Evolutionary conservation across 2,113 vertebrate genomes (phyloP), one percentile per base, ranked within the genome.

Genomic region (Callionymus lyra): DNA sequence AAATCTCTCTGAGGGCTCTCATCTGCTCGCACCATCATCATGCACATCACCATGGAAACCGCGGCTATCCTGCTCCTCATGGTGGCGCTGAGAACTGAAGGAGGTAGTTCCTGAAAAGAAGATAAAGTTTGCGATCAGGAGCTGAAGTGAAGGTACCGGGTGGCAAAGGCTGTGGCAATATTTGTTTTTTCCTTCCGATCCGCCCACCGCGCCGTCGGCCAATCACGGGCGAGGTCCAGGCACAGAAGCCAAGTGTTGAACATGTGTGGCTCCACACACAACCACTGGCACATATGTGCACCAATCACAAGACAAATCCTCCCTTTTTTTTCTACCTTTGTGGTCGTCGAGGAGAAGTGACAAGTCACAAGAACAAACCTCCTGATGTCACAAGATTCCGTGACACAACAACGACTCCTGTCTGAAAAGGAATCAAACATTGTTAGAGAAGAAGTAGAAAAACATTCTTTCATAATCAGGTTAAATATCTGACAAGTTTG

Each of bases 1-100:
- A 87, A 86, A 38, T 85, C 84, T 42, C 39, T 81, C 72, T 84
- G 82, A 0, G 84, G 82, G 61, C 76, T 79, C 47, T 84, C 49
- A 9, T 76, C 65, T 6, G 77, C 76, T 0, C 53, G 48, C 12
- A 47, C 53, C 45, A 45, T 52, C 41, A 53, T 56, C 47, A 58
- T 41, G 27, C 62, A 70, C 56, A 67, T 59, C 66, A 59, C 63
- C 71, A 79, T 66, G 68, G 56, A 58, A 44, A 81, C 53, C 10
- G 70, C 50, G 16, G 58, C 21, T 49, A 56, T 41, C 6, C 53
- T 32, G 18, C 72, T 67, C 70, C 67, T 81, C 85, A 86, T 87
- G 59, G 41, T 70, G 52, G 59, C n/a, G 27, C 9, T 10, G 44
- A 43, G 43, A 45, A 31, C 19, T 4, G n/a, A 43, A 48, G 34